Percentiles rank a stretch among this genome's conserved stretches.
Evolutionary conservation across 2,888 invertebrate genomes (phyloP).

Genomic region (Linnaemya tessellans): DNA sequence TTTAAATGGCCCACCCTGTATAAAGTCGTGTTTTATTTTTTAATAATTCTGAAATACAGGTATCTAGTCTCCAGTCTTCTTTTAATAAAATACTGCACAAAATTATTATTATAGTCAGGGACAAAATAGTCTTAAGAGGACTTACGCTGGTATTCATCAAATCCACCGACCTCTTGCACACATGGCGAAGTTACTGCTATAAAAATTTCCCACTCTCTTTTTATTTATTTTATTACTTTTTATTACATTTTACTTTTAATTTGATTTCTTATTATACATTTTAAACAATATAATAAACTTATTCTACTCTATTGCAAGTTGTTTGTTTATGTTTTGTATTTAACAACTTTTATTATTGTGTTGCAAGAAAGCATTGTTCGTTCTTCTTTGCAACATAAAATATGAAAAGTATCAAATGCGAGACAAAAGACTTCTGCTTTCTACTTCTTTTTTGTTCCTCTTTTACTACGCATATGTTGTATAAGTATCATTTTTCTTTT

Average conservation of each 20-base stretch:
- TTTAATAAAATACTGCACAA: no score
- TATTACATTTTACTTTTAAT: slow-evolving; percentile 30
- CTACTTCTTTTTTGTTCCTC: slow-evolving; percentile 1
- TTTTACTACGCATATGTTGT: slow-evolving; percentile 34
- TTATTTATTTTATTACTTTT: slow-evolving; percentile 9
- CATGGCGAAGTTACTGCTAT: no score
- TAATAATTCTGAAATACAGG: no score
- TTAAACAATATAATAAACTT: slow-evolving; percentile 58
- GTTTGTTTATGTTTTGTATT: slow-evolving; percentile 41
- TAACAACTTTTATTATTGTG: slow-evolving; percentile 48
- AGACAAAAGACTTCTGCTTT: slow-evolving; percentile 35
- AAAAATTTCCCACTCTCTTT: no score
- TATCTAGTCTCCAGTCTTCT: no score
- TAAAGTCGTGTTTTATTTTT: no score
- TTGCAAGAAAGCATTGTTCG: slow-evolving; percentile 47
- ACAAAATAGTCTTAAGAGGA: no score
- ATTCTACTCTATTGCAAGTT: slow-evolving; percentile 28
- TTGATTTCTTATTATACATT: slow-evolving; percentile 41
- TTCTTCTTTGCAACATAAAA: slow-evolving; percentile 35
- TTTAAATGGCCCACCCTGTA: no score
- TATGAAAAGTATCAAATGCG: slow-evolving; percentile 40
- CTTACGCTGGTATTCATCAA: no score
- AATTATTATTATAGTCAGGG: no score
- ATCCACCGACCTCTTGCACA: no score
- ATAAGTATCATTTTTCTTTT: slow-evolving; percentile 29